Evolutionary conservation across 1,140 invertebrate genomes (phyloP).

Genomic region (Calosoma granatense): DNA sequence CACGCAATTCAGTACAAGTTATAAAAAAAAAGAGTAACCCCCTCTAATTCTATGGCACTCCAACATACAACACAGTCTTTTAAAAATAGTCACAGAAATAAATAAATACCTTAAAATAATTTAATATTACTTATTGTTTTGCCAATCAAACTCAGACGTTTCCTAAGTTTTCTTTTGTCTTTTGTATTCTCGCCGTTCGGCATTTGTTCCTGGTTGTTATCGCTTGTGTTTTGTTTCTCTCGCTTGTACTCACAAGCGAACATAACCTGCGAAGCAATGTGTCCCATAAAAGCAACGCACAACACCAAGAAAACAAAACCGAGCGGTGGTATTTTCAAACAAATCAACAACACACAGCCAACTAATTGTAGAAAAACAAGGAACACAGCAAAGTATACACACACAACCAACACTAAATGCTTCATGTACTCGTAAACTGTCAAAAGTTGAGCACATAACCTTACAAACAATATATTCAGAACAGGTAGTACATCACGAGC

Average conservation of each 20-base stretch:
- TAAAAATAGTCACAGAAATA: not conserved
- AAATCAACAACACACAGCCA: not conserved
- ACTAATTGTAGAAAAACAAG: not conserved
- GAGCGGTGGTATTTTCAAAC: not conserved
- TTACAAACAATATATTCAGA: not conserved
- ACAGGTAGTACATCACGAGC: not conserved
- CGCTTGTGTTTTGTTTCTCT: not conserved
- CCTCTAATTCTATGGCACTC: not conserved
- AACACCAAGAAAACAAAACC: not conserved
- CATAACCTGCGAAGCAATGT: not conserved
- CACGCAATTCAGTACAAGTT: too few relatives aligned
- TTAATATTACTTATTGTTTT: conserved; percentile 4
- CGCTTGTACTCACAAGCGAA: not conserved
- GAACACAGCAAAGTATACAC: not conserved
- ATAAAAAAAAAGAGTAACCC: not conserved
- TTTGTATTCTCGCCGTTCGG: not conserved
- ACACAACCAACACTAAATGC: not conserved
- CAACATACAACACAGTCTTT: not conserved
- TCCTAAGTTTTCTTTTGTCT: not conserved
- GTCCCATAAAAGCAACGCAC: not conserved
- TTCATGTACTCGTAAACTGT: not conserved
- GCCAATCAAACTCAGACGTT: not conserved
- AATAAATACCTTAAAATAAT: conserved; percentile 7
- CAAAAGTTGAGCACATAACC: not conserved
- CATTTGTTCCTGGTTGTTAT: not conserved